phyloP scores from a whole-genome alignment of 2,797 vertebrate genomes.

The Merluccius polli region DNA sequence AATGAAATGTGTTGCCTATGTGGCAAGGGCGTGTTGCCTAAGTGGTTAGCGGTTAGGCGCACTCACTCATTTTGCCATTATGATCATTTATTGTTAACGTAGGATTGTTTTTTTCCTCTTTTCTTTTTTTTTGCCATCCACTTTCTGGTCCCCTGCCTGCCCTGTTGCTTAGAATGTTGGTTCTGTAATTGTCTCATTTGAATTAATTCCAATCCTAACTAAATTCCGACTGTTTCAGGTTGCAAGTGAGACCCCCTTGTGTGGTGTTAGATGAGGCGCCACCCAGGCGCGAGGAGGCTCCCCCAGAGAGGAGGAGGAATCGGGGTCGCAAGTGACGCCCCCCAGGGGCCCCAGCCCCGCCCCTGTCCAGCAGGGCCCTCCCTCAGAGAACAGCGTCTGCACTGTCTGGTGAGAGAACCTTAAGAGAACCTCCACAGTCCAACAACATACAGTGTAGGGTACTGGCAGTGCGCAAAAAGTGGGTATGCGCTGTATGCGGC shows the following conservation, averaged over 20 bases:
- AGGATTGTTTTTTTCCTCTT: no score
- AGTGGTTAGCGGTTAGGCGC: background rate
- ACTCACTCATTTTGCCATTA: background rate
- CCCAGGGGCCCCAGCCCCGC: constrained; percentile 59
- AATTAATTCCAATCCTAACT: background rate
- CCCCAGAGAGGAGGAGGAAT: constrained; percentile 65
- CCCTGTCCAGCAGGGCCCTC: constrained; percentile 66
- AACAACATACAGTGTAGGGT: no score
- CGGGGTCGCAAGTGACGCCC: constrained; percentile 65
- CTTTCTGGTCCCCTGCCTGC: no score
- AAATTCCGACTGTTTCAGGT: constrained; percentile 51
- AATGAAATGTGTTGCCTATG: no score
- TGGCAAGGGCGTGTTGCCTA: background rate
- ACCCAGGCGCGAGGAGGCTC: constrained; percentile 66
- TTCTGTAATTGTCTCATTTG: background rate
- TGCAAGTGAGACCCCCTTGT: constrained; percentile 63
- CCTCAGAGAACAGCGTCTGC: constrained; percentile 68
- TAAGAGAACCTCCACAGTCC: background rate
- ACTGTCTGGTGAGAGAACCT: constrained; percentile 80
- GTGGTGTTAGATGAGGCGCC: constrained; percentile 71
- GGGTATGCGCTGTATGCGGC: no score
- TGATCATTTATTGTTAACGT: no score
- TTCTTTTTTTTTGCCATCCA: no score
- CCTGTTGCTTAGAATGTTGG: no score
- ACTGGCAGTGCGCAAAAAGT: no score